Base-by-base conservation (phyloP, 2,888 invertebrate species). In the Drosophila robusta region DNA sequence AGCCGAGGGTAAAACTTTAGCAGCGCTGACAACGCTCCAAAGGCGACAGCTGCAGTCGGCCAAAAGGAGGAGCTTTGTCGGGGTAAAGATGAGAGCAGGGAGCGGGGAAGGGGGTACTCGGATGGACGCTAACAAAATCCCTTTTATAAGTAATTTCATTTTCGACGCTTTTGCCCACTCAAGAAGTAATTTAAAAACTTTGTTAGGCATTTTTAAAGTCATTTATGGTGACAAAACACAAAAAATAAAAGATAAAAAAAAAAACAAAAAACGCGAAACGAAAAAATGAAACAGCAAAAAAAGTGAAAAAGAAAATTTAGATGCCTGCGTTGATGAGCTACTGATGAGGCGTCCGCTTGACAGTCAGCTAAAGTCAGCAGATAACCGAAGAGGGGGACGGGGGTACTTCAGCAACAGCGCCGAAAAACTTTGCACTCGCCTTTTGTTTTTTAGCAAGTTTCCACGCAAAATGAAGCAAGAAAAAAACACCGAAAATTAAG, bases 101-200 rank as follows among this genome's bases (percentile, higher is more conserved):
- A 45, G 24, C n/a, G 8, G 36, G 14, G 11, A 0, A 4, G 16
- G 7, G 18, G 1, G 11, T 22, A 7, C 18, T 22, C 12, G 39
- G 41, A 62, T 58, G 65, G 45, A 55, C 68, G 56, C 64, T 52
- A 66, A 51, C 80, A 71, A 83, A 84, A 79, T 86, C 84, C 74
- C 81, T 77, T 88, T 83, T 71, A 51, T 72, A 72, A 72, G 79
- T 86, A 87, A 86, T 89, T 89, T 80, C 75, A 78, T 84, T 84
- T 77, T 76, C 70, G 63, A 46, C 61, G 66, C 70, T 64, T 58
- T 57, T 61, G 64, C 65, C 69, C 70, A 84, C 84, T 80, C 71
- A 73, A 74, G 78, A 86, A 83, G 80, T 86, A 88, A 86, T 86
- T 88, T 88, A 65, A 78, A 88, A 86, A 85, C 87, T 86, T 86